A percentile compares a stretch with the other conserved stretches of the same genome.
phyloP scores from a whole-genome alignment of 2,113 vertebrate species.

The Chlorodrepanis virens region DNA sequence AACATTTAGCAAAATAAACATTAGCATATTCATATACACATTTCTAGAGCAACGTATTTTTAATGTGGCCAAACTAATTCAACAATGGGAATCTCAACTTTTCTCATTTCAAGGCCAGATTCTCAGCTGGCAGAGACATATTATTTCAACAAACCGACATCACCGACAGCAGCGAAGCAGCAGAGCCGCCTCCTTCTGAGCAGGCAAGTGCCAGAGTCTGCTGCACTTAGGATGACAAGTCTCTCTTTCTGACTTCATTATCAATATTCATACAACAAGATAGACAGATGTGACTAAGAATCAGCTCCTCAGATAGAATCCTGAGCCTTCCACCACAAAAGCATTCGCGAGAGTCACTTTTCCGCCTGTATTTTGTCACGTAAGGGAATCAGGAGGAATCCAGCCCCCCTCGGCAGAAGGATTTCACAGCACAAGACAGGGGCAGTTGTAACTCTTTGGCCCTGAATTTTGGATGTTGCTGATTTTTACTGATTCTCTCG shows the following conservation, averaged over 20 bases:
- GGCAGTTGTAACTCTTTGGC: neutral
- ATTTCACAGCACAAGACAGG: neutral
- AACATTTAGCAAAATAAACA: conserved; percentile 56
- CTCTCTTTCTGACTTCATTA: conserved; percentile 40
- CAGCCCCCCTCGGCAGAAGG: neutral
- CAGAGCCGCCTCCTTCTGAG: neutral
- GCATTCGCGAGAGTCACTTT: neutral
- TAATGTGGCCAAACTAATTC: conserved; percentile 61
- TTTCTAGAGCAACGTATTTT: conserved; percentile 54
- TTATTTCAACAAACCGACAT: conserved; percentile 41
- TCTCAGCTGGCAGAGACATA: conserved; percentile 56
- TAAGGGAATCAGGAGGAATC: neutral
- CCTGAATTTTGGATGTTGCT: neutral
- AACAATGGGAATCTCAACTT: conserved; percentile 63
- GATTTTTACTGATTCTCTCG: neutral
- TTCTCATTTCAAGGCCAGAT: conserved; percentile 36
- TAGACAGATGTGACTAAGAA: conserved; percentile 36
- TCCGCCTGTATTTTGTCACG: neutral
- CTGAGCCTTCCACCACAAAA: neutral
- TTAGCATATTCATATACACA: conserved; percentile 65
- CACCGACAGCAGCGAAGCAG: conserved; percentile 24
- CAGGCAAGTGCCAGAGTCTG: conserved; percentile 20
- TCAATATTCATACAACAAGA: conserved; percentile 65
- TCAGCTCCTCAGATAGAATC: neutral
- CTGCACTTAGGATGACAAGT: conserved; percentile 26